Base-by-base conservation (phyloP, 2,797 vertebrate species). In the Lepilemur septentrionalis region DNA sequence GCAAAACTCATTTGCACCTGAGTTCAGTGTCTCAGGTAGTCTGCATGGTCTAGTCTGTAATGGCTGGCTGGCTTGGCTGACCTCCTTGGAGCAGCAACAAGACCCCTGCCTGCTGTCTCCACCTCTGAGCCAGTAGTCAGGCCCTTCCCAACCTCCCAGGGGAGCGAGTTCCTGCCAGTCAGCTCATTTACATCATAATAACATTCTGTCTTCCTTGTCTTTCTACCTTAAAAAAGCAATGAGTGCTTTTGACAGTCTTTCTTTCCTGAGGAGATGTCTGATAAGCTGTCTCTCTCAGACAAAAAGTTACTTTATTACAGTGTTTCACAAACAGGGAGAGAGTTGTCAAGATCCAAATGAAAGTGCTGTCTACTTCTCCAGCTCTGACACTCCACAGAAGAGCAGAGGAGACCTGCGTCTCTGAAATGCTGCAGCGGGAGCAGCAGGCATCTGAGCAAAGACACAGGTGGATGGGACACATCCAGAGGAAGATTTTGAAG, bases 161-260 rank as follows among this genome's bases (percentile, higher is more conserved):
- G 57, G 22, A 88, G 20, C 5, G 12, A 52, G 43, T 38, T 48
- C 88, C 92, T 93, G 75, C 91, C 96, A 95, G 18, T 69, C 65
- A 86, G 69, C n/a, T 93, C 97, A 96, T 97, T 96, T 94, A 32
- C 82, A 98, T 95, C 90, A 81, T 57, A 95, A 92, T 95, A 87
- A 30, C 43, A 55, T 67, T 89, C 80, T 87, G 69, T 73, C 28
- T 96, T 86, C 94, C 20, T 13, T 83, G 93, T 89, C 92, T 96
- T 93, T 81, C 81, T 79, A 83, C 65, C 41, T 73, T 80, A 61
- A 18, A 87, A 89, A 59, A 87, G 67, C 41, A 88, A 73, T 6
- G 79, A 89, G 25, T 38, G 38, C 63, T 2, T 90, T 94, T 94
- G 86, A 89, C 88, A 92, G 72, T 85, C 65, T 32, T 89, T 95